These are phyloP conservation scores for Trachymyrmex septentrionalis DNA, from an alignment of 1,140 invertebrate genomes.

Conservation along the genomic window DNA sequence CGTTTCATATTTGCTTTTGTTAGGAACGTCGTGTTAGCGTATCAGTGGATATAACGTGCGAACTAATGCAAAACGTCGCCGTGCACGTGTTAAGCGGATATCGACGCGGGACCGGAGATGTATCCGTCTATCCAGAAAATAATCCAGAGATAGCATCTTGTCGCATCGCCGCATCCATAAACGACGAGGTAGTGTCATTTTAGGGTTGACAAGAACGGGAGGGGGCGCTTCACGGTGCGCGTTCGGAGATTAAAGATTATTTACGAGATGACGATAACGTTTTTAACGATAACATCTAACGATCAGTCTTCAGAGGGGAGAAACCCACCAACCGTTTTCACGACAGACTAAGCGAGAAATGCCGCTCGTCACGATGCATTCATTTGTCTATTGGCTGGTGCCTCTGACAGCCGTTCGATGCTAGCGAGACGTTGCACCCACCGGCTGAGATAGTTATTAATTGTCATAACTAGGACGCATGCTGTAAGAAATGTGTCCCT, in stretches of 20 bases:
- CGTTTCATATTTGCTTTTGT: constrained; percentile 75
- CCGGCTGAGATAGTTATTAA: constrained; percentile 70
- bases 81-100: constrained; percentile 71
- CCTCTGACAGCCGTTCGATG: constrained; percentile 52
- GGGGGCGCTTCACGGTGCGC: constrained; percentile 33
- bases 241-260: constrained; percentile 84
- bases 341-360: constrained; percentile 84
- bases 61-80: constrained; percentile 66
- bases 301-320: constrained; percentile 85
- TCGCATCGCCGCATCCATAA: constrained; percentile 69
- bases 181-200: constrained; percentile 70
- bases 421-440: constrained; percentile 53
- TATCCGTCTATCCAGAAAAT: constrained; percentile 86
- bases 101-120: constrained; percentile 58
- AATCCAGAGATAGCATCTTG: constrained; percentile 84
- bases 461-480: constrained; percentile 41
- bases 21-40: constrained; percentile 33
- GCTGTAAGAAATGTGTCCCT: constrained; percentile 21
- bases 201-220: constrained; percentile 62
- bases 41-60: constrained; percentile 67
- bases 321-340: constrained; percentile 80
- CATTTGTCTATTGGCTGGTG: constrained; percentile 81
- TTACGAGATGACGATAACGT: constrained; percentile 85
- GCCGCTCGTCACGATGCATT: constrained; percentile 84
- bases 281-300: constrained; percentile 81